These are phyloP conservation scores for Palythoa heliodiscus DNA, from an alignment of 92 coral and sea anemone genomes.

Conservation along the genomic window DNA sequence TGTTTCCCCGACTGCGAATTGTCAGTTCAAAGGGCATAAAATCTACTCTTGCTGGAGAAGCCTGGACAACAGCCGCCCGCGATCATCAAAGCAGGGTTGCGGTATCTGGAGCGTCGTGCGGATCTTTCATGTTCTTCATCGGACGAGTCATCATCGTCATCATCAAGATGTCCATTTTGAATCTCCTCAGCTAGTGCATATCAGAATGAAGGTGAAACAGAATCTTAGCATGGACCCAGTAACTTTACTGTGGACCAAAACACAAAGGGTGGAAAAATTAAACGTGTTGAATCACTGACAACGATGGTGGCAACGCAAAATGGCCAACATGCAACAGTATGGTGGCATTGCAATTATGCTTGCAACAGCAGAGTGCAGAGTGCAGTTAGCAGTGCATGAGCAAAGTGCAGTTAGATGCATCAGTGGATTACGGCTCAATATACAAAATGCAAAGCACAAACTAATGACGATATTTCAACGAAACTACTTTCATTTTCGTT, in stretches of 20 bases:
- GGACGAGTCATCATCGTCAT: conserved; percentile 66
- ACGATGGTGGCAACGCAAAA: conserved; percentile 12
- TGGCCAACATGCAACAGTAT: conserved; percentile 30
- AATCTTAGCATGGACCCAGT: conserved; percentile 74
- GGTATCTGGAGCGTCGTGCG: conserved; percentile 62
- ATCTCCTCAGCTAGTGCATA: conserved; percentile 82
- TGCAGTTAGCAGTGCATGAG: conserved; percentile 21
- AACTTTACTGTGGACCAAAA: conserved; percentile 54
- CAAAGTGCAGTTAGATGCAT: neutral
- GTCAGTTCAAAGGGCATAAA: conserved; percentile 49
- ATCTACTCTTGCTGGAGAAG: conserved; percentile 76
- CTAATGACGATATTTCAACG: neutral
- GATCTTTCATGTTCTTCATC: conserved; percentile 59
- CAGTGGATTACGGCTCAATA: neutral
- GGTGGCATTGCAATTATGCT: neutral
- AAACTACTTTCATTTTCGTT: neutral
- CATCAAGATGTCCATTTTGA: conserved; percentile 62
- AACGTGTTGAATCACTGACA: conserved; percentile 19
- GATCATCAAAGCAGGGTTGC: conserved; percentile 65
- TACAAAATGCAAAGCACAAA: conserved; percentile 48
- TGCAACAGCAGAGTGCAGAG: conserved; percentile 1
- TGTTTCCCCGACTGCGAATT: neutral
- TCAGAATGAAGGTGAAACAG: conserved; percentile 94
- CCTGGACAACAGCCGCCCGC: conserved; percentile 89
- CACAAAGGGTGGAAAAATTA: conserved; percentile 39